phyloP scores from a whole-genome alignment of 2,113 vertebrate species.

The Ardeotis arabs region DNA sequence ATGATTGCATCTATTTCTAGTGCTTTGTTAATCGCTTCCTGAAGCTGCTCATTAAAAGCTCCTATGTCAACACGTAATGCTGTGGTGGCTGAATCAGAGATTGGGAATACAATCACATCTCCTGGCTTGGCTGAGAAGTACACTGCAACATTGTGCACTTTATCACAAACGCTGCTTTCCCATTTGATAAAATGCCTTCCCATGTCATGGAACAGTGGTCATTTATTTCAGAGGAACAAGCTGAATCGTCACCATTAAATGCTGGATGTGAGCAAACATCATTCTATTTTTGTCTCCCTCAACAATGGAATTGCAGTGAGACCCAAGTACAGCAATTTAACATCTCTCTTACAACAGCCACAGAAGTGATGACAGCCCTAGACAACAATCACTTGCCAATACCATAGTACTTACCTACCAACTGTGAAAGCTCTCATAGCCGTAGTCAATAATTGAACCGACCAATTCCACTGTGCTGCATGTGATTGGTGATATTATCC shows the following conservation, averaged over 20 bases:
- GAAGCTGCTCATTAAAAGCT: conserved; percentile 69
- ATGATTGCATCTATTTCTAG: conserved; percentile 74
- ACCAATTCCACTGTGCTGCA: conserved; percentile 66
- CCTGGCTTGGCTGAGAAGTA: conserved; percentile 34
- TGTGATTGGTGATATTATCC: conserved; percentile 81
- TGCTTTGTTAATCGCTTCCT: conserved; percentile 70
- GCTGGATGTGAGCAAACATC: conserved; percentile 23
- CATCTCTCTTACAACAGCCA: conserved; percentile 42
- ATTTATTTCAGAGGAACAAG: conserved; percentile 58
- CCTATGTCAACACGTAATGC: conserved; percentile 54
- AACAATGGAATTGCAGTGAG: conserved; percentile 40
- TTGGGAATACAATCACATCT: conserved; percentile 56
- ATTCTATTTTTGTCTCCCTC: conserved; percentile 36
- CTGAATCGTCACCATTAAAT: conserved; percentile 41
- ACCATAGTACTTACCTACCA: conserved; percentile 43
- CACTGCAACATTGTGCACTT: neutral
- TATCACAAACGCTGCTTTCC: conserved; percentile 45
- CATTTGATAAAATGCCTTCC: conserved; percentile 62
- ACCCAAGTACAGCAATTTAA: conserved; percentile 45
- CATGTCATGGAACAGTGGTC: conserved; percentile 39
- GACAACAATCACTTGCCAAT: conserved; percentile 51
- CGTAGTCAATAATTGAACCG: conserved; percentile 65
- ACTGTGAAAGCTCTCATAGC: conserved; percentile 64
- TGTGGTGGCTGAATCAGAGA: conserved; percentile 45
- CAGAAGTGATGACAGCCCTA: conserved; percentile 35